Evolutionary conservation across 2,113 vertebrate species (phyloP).

Genomic region (Erythrocercus mccallii): DNA sequence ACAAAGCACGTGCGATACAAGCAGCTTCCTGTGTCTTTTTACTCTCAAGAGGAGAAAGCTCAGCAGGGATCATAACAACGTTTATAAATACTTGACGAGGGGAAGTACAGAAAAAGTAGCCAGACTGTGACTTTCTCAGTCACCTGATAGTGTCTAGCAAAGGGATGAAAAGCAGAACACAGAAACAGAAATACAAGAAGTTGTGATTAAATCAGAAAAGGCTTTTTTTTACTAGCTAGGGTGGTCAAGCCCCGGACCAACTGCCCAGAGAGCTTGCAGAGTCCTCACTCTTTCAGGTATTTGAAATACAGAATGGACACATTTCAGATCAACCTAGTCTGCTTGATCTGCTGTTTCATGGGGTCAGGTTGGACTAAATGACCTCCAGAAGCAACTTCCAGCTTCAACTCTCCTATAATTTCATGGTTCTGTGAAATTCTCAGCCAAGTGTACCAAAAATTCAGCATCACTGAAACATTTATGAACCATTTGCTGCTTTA

Average conservation of each 20-base stretch:
- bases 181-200: neutral
- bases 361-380: neutral
- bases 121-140: neutral
- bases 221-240: neutral
- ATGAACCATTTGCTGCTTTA: neutral
- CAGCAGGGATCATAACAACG: neutral
- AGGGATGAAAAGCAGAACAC: neutral
- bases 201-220: neutral
- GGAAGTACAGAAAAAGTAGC: neutral
- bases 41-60: neutral
- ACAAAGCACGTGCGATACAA: neutral
- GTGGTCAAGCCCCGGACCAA: neutral
- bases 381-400: neutral
- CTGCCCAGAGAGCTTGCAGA: neutral
- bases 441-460: neutral
- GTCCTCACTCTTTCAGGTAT: neutral
- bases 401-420: neutral
- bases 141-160: fast-evolving
- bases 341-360: neutral
- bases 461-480: neutral
- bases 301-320: neutral
- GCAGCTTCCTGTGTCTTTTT: neutral
- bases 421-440: neutral
- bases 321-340: neutral
- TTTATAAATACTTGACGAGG: neutral